Evolutionary conservation across 2,888 invertebrate species (phyloP), one percentile per base, ranked within the genome.

Genomic region (Schrankia costaestrigalis): DNA sequence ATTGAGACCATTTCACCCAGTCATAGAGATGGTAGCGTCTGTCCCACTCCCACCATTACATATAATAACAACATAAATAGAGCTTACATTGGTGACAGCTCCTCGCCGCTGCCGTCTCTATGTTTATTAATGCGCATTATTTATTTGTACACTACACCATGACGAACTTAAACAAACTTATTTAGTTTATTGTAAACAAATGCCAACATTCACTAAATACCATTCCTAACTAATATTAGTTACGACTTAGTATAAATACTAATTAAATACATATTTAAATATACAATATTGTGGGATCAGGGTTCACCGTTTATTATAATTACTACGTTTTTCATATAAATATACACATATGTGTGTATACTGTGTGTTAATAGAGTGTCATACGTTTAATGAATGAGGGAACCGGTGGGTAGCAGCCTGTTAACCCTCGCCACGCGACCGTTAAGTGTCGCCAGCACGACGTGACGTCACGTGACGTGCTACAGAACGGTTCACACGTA

Each of bases 31-130:
- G n/a, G n/a, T n/a, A n/a, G n/a, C n/a, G n/a, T n/a, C n/a, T n/a
- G n/a, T n/a, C n/a, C n/a, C n/a, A n/a, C n/a, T n/a, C n/a, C n/a
- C n/a, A n/a, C n/a, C n/a, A n/a, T n/a, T n/a, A n/a, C n/a, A n/a
- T n/a, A n/a, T n/a, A n/a, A 31, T 34, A 31, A 35, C 35, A 25
- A 28, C 37, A 50, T 50, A 51, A 51, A 41, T 11, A 41, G 46
- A 46, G 38, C 22, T 33, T 39, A 31, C 24, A 35, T 39, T 44
- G 35, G 25, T 14, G 42, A 35, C 37, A 24, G 11, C 18, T 11
- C 10, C 0, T 2, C 32, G 11, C 8, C 29, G 18, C 29, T 4
- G 8, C 5, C 11, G 12, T 11, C 2, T 22, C 11, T 13, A 11
- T 11, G 35, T 22, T 30, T 36, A 36, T 54, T 31, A 35, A 40